These are phyloP conservation scores for Rhinophrynus dorsalis DNA, from an alignment of 2,797 vertebrate genomes.

Conservation along the genomic window DNA sequence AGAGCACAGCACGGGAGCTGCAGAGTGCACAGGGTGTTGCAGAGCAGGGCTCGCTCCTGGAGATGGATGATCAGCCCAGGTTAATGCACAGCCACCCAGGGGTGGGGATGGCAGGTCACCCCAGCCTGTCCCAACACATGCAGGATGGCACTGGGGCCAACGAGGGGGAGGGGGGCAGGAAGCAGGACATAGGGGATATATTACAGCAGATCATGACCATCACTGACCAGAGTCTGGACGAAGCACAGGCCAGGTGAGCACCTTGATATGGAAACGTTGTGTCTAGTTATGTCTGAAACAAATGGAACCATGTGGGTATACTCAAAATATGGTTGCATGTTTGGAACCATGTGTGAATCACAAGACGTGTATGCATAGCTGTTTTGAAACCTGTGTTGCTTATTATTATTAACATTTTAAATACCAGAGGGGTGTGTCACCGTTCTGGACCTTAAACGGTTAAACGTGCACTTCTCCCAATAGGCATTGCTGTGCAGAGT, in stretches of 20 bases:
- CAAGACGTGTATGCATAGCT: too few species aligned
- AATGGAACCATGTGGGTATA: background rate
- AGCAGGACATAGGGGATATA: conserved; percentile 98
- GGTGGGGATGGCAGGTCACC: conserved; percentile 91
- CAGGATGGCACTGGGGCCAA: conserved; percentile 84
- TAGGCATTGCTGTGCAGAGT: too few species aligned
- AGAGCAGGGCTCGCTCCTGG: conserved; percentile 53
- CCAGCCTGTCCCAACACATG: conserved; percentile 92
- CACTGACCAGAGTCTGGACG: conserved; percentile 97
- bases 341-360: too few species aligned
- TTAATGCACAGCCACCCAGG: conserved; percentile 92
- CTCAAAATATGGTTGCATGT: too few species aligned
- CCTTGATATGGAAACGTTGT: background rate
- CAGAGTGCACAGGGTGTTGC: conserved; percentile 44
- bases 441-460: too few species aligned
- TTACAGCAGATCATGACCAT: conserved; percentile 98
- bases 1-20: conserved; percentile 5
- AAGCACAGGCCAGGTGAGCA: conserved; percentile 94
- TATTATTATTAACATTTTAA: too few species aligned
- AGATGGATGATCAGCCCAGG: conserved; percentile 95
- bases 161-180: conserved; percentile 87
- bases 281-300: too few species aligned
- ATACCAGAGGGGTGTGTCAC: too few species aligned
- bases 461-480: too few species aligned
- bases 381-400: too few species aligned